Conservation (phyloP, 2,888 invertebrate species). For the Epinotia nisella region DNA sequence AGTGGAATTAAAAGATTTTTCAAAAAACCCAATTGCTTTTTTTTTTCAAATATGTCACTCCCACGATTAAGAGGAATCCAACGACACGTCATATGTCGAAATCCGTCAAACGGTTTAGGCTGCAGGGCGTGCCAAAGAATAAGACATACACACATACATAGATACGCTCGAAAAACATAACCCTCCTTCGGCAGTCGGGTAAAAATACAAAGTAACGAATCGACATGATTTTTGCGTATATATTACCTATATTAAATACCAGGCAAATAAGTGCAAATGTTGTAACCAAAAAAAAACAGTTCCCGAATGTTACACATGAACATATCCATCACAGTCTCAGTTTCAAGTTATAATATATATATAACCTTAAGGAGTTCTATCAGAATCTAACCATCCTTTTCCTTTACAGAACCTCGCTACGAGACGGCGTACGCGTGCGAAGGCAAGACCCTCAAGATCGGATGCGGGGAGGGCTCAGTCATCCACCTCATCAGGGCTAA, state of each 20-base stretch:
- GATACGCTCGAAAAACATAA: no score
- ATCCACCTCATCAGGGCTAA: slow-evolving; percentile 97
- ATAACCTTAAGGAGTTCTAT: background rate
- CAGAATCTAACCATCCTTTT: slow-evolving; percentile 49
- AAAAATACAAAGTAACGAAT: background rate
- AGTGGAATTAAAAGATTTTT: no score
- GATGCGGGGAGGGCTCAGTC: slow-evolving; percentile 94
- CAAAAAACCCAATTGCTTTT: no score
- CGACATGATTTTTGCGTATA: background rate
- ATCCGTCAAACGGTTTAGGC: no score
- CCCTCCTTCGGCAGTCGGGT: no score
- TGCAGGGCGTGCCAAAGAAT: no score
- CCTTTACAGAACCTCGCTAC: slow-evolving; percentile 90
- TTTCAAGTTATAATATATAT: no score
- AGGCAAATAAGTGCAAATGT: no score
- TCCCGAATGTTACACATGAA: background rate
- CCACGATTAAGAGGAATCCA: no score
- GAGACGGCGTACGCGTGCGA: slow-evolving; percentile 97
- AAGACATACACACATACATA: no score
- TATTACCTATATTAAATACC: background rate
- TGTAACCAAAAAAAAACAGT: background rate
- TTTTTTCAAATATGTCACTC: no score
- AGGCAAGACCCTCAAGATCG: slow-evolving; percentile 94
- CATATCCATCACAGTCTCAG: background rate
- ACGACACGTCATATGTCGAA: no score